A percentile compares a stretch with the other conserved stretches of the same genome.
These are phyloP conservation scores for Scaeva pyrastri DNA, from an alignment of 2,888 invertebrate species.

Conservation along the genomic window DNA sequence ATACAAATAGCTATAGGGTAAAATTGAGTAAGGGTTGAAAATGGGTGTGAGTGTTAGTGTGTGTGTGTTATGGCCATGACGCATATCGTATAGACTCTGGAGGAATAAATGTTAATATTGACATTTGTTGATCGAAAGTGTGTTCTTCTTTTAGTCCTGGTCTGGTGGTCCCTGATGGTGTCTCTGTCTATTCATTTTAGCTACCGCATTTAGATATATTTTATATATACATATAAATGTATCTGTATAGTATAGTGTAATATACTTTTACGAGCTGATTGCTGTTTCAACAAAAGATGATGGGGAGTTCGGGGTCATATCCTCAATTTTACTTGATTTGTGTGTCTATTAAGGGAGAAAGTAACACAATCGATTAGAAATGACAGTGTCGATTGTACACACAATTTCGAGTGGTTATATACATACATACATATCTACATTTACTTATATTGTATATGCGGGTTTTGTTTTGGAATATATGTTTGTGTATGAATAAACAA, in stretches of 20 bases:
- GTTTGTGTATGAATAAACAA: not conserved
- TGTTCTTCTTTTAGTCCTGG: not conserved
- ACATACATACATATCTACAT: not conserved
- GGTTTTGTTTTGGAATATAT: not conserved
- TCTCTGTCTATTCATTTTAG: not conserved
- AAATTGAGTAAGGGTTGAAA: not conserved
- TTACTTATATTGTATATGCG: not conserved
- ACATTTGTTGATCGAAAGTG: slow-evolving; percentile 67
- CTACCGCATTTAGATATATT: slow-evolving; percentile 20
- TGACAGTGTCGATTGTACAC: slow-evolving; percentile 17
- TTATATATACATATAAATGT: no score
- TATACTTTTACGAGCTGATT: slow-evolving; percentile 39
- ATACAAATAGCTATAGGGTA: slow-evolving; percentile 1
- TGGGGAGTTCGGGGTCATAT: slow-evolving; percentile 14
- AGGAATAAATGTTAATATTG: slow-evolving; percentile 65
- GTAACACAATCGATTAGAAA: slow-evolving; percentile 64
- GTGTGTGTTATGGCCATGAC: slow-evolving; percentile 1
- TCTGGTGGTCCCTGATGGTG: not conserved
- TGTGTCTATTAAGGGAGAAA: slow-evolving; percentile 49
- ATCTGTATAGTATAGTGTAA: slow-evolving; percentile 17
- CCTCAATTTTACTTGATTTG: slow-evolving; percentile 40
- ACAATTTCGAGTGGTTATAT: not conserved
- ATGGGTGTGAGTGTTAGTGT: no score
- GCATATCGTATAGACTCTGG: slow-evolving; percentile 25
- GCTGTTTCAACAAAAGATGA: slow-evolving; percentile 7